Percentiles rank a stretch among this genome's conserved stretches.
Evolutionary conservation across 1,140 invertebrate species (phyloP).

Genomic region (Apis dorsata): DNA sequence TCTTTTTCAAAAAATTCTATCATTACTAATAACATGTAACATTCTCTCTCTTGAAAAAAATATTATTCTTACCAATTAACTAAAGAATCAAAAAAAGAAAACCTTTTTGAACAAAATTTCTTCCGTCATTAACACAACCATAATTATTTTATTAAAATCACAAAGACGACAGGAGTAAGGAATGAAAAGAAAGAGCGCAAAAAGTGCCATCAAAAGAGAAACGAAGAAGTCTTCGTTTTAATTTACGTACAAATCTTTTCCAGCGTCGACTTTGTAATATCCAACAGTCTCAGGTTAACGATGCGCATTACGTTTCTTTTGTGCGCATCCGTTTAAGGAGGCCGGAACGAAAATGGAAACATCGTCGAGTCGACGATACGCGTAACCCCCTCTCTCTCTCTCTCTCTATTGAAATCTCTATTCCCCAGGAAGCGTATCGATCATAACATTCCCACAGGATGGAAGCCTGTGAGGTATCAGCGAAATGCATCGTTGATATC

Average conservation of each 20-base stretch:
- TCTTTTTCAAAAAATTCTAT: too few relatives aligned
- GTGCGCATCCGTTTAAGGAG: conserved; percentile 4
- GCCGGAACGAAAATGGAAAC: conserved; percentile 22
- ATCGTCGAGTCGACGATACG: neutral
- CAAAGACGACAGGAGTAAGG: too few relatives aligned
- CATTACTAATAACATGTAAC: too few relatives aligned
- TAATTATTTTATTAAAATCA: too few relatives aligned
- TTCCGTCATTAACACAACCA: too few relatives aligned
- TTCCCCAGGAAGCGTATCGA: conserved; percentile 27
- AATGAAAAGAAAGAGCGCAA: too few relatives aligned
- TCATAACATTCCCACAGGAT: neutral
- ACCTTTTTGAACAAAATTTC: too few relatives aligned
- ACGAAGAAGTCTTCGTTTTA: neutral
- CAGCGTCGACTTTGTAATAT: too few relatives aligned
- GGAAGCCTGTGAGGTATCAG: neutral
- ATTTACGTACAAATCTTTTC: neutral
- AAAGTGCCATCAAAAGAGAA: neutral
- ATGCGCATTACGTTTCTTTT: conserved; percentile 6
- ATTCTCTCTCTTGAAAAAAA: too few relatives aligned
- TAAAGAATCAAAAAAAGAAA: too few relatives aligned
- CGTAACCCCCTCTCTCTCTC: too few relatives aligned
- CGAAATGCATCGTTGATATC: conserved; percentile 36
- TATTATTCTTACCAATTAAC: too few relatives aligned
- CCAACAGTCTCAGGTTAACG: neutral
- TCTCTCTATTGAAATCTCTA: neutral